phyloP scores from a whole-genome alignment of 2,888 invertebrate species.

The Drepanosiphum platanoidis region DNA sequence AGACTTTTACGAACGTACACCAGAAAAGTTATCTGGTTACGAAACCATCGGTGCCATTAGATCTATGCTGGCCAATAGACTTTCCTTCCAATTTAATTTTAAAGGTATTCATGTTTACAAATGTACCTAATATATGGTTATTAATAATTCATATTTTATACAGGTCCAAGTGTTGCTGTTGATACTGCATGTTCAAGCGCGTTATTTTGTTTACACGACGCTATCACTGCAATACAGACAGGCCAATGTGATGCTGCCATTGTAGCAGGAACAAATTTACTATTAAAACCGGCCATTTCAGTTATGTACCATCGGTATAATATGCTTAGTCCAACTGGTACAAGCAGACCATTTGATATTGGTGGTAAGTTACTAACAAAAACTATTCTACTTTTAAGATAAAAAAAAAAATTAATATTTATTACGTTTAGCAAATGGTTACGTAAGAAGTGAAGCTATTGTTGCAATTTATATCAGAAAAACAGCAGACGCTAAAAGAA shows the following conservation, averaged over 20 bases:
- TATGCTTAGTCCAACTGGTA: constrained; percentile 61
- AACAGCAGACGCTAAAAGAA: constrained; percentile 58
- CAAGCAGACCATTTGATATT: constrained; percentile 60
- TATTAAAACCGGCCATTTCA: constrained; percentile 54
- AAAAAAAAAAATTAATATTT: background rate
- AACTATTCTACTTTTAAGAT: background rate
- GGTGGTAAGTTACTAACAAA: constrained; percentile 16
- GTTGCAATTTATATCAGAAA: constrained; percentile 62
- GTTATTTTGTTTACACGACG: constrained; percentile 57
- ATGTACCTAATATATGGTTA: background rate
- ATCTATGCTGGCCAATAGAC: constrained; percentile 73
- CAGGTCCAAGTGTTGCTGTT: constrained; percentile 53
- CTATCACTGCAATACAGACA: constrained; percentile 42
- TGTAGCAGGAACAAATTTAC: constrained; percentile 57
- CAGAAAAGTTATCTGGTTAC: constrained; percentile 69
- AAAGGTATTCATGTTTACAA: constrained; percentile 67
- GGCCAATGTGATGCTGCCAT: constrained; percentile 59
- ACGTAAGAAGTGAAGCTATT: constrained; percentile 63
- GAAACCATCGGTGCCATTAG: constrained; percentile 74
- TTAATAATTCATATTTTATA: background rate
- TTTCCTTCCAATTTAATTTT: constrained; percentile 73
- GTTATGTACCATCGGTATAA: constrained; percentile 58
- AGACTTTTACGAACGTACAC: constrained; percentile 68
- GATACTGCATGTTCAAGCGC: constrained; percentile 61
- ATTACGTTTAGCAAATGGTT: constrained; percentile 61